Evolutionary conservation across 2,888 invertebrate species (phyloP).

Genomic region (Macrostomum cliftonense): DNA sequence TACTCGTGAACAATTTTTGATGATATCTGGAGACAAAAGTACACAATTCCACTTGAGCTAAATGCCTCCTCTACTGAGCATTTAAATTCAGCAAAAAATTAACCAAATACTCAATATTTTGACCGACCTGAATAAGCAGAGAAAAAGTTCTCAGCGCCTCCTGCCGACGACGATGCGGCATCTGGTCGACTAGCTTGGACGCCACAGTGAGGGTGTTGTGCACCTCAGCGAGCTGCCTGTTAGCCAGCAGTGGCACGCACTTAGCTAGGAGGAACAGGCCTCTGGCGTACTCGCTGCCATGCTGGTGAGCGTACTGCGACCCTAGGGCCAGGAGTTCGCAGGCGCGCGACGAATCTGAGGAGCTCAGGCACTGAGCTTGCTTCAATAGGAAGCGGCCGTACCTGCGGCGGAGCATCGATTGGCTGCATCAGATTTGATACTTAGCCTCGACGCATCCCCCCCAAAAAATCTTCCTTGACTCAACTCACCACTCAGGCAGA

Average conservation of each 20-base stretch:
- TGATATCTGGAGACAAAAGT: too few species aligned
- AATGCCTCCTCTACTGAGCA: too few species aligned
- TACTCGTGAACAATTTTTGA: too few species aligned
- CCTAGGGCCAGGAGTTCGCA: constrained; percentile 72
- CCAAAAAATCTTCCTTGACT: too few species aligned
- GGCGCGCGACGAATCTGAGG: too few species aligned
- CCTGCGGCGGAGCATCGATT: neutral
- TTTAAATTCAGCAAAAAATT: too few species aligned
- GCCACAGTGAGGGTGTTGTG: constrained; percentile 67
- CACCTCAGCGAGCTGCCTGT: constrained; percentile 79
- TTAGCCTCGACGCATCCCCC: too few species aligned
- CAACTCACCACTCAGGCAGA: neutral
- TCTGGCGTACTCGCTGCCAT: constrained; percentile 71
- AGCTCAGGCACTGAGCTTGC: constrained; percentile 38
- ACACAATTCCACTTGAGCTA: too few species aligned
- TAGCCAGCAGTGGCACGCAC: constrained; percentile 75
- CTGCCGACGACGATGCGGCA: constrained; percentile 39
- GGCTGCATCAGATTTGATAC: too few species aligned
- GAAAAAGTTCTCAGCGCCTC: constrained; percentile 80
- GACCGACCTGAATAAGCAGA: constrained; percentile 80
- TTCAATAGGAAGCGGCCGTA: neutral
- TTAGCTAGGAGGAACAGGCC: constrained; percentile 79
- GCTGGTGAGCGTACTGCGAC: constrained; percentile 80
- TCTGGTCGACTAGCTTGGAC: constrained; percentile 70
- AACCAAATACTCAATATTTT: too few species aligned